Conservation (phyloP, 1,140 invertebrate genomes). For the Drosophila subobscura region DNA sequence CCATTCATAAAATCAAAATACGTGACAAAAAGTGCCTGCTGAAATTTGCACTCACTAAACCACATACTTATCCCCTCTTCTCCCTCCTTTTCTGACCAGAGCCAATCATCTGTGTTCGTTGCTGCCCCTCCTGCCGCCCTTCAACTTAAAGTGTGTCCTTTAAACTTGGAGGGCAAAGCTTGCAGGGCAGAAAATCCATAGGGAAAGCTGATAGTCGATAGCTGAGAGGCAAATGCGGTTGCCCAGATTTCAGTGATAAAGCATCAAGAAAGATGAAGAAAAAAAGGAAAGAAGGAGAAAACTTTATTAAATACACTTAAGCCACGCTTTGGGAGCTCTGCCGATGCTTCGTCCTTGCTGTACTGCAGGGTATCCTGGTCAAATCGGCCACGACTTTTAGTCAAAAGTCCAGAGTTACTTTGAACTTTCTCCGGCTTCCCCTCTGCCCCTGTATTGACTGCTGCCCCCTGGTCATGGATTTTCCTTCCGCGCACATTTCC, state of each 20-base stretch:
- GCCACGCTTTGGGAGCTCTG: constrained; percentile 17
- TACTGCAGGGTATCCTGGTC: constrained; percentile 39
- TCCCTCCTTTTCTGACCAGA: constrained; percentile 47
- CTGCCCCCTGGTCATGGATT: not conserved
- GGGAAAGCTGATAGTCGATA: not conserved
- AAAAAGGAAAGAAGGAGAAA: constrained; percentile 2
- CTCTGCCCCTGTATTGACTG: too few relatives aligned
- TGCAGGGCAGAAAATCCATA: constrained; percentile 30
- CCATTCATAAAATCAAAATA: constrained; percentile 37
- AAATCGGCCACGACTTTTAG: constrained; percentile 73
- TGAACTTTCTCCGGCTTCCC: constrained; percentile 57
- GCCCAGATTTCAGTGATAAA: constrained; percentile 66
- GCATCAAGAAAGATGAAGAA: constrained; percentile 10
- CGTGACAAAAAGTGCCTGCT: constrained; percentile 64
- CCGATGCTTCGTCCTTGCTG: too few relatives aligned
- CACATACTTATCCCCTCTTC: constrained; percentile 39
- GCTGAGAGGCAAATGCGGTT: constrained; percentile 21
- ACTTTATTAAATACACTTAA: constrained; percentile 63
- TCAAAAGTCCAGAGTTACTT: constrained; percentile 71
- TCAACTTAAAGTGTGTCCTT: constrained; percentile 54
- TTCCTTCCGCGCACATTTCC: constrained; percentile 23
- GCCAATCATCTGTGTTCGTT: constrained; percentile 38
- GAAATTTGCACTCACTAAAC: constrained; percentile 70
- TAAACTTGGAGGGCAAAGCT: constrained; percentile 44
- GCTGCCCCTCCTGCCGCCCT: constrained; percentile 19